Percentiles rank a stretch among this genome's conserved stretches.
Conservation (phyloP, 2,888 invertebrate species). For the Peribatodes rhomboidaria region DNA sequence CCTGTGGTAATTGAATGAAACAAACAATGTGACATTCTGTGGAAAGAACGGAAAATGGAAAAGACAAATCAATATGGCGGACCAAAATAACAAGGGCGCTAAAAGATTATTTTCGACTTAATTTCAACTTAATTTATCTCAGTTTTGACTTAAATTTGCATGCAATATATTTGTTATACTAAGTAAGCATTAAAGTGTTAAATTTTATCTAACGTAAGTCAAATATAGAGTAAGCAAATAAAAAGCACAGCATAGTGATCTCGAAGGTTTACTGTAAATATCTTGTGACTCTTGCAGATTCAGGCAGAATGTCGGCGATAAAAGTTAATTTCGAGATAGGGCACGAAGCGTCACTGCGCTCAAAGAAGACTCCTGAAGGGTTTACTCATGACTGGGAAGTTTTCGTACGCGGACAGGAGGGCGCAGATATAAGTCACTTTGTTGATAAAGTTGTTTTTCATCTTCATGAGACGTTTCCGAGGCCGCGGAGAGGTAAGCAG, state of each 20-base stretch:
- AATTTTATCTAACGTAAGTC: conserved; percentile 55
- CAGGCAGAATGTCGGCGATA: conserved; percentile 74
- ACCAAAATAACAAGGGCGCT: conserved; percentile 86
- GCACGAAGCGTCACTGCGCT: conserved; percentile 93
- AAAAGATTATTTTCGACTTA: conserved; percentile 75
- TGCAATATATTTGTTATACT: conserved; percentile 53
- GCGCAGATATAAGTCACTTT: conserved; percentile 95
- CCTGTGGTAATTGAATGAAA: neutral
- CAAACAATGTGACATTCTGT: neutral
- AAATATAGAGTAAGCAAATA: conserved; percentile 25
- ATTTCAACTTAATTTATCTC: conserved; percentile 54
- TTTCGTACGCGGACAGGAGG: conserved; percentile 95
- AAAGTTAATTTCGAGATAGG: conserved; percentile 96
- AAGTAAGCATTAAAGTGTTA: conserved; percentile 43
- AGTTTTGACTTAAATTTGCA: conserved; percentile 56
- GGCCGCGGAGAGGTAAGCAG: conserved; percentile 93
- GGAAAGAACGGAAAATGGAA: conserved; percentile 15
- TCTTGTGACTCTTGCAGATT: conserved; percentile 40
- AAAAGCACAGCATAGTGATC: conserved; percentile 50
- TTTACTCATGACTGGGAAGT: conserved; percentile 99
- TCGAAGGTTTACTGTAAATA: conserved; percentile 46
- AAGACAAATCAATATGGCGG: conserved; percentile 77
- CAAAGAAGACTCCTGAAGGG: conserved; percentile 94
- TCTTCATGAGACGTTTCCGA: conserved; percentile 96
- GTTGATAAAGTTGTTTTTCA: conserved; percentile 97